Evolutionary conservation across 2,797 vertebrate genomes (phyloP).

Genomic region (Hippopotamyrus pictus): DNA sequence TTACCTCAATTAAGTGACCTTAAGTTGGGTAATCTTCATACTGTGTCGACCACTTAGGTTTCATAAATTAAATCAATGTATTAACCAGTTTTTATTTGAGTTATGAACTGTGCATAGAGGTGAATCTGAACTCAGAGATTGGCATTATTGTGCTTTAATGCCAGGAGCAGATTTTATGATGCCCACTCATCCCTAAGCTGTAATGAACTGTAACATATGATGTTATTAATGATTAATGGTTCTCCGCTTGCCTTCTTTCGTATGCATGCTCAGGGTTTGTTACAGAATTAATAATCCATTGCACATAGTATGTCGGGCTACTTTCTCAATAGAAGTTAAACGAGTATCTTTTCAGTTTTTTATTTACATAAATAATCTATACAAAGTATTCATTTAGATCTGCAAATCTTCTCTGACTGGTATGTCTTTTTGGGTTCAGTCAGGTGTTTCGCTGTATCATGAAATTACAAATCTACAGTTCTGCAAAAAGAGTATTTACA

Average conservation of each 20-base stretch:
- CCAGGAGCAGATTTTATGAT: background rate
- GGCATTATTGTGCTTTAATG: background rate
- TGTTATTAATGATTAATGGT: background rate
- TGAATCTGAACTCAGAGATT: background rate
- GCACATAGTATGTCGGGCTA: background rate
- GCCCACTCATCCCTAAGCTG: background rate
- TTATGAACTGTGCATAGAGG: background rate
- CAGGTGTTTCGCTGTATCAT: background rate
- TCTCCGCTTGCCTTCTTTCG: background rate
- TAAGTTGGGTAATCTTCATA: constrained; percentile 92
- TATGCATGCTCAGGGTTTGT: background rate
- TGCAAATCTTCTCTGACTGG: background rate
- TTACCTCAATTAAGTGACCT: constrained; percentile 93
- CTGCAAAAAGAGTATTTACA: background rate
- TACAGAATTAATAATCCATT: constrained; percentile 12
- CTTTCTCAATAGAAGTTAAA: background rate
- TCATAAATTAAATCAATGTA: background rate
- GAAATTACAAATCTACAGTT: background rate
- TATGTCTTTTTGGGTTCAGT: background rate
- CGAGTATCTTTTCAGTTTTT: background rate
- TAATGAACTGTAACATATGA: constrained; percentile 11
- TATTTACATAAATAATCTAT: background rate
- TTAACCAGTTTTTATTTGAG: background rate
- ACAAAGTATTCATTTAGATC: background rate
- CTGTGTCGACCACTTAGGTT: constrained; percentile 74